phyloP scores from a whole-genome alignment of 2,113 vertebrate genomes.

The Ciconia boyciana region DNA sequence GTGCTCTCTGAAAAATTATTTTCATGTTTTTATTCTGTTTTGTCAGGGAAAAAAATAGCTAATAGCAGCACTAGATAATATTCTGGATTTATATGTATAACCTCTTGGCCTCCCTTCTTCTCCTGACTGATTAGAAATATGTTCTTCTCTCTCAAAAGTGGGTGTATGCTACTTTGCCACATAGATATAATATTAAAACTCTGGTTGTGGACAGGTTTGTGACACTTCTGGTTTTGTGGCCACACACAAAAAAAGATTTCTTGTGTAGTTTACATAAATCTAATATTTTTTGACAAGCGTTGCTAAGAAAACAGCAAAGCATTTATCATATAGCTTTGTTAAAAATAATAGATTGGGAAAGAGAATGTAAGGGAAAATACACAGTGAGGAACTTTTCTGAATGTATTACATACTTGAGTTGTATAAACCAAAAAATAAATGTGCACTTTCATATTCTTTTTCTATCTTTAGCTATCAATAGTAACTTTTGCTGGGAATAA shows the following conservation, averaged over 20 bases:
- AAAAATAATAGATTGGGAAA: background rate
- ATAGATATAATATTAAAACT: background rate
- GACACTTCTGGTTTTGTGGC: background rate
- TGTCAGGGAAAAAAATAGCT: background rate
- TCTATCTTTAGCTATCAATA: background rate
- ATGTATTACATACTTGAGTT: background rate
- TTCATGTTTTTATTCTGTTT: background rate
- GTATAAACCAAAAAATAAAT: background rate
- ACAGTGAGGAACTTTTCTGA: background rate
- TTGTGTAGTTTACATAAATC: background rate
- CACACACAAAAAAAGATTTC: background rate
- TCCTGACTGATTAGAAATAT: background rate
- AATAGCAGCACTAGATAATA: background rate
- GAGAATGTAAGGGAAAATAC: background rate
- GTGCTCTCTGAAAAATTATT: background rate
- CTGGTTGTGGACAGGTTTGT: background rate
- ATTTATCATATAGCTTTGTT: background rate
- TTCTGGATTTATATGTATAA: background rate
- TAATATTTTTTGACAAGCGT: background rate
- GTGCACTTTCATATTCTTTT: background rate
- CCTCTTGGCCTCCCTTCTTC: background rate
- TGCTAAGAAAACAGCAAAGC: background rate
- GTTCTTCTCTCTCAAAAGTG: background rate
- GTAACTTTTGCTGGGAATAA: background rate
- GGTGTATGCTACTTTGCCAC: background rate